Conservation (phyloP, 2,113 vertebrate species). For the Castor canadensis region DNA sequence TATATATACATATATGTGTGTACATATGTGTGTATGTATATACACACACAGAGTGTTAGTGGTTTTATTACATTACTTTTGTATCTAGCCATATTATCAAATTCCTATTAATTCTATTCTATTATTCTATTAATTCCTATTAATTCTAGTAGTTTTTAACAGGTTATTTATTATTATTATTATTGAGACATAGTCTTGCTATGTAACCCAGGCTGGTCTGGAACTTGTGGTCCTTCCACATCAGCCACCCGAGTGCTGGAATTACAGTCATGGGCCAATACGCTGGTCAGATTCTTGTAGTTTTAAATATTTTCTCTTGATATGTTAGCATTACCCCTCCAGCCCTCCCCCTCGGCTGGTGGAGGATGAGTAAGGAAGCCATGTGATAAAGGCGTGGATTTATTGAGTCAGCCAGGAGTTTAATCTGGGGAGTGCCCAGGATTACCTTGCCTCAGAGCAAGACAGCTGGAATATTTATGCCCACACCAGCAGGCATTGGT, state of each 20-base stretch:
- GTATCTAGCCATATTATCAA: not conserved
- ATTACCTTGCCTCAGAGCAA: not conserved
- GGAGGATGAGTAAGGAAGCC: not conserved
- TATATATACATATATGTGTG: too few species aligned
- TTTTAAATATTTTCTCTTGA: not conserved
- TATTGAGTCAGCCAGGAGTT: not conserved
- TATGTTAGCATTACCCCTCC: not conserved
- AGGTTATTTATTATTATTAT: too few species aligned
- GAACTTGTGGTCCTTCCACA: too few species aligned
- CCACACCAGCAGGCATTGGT: not conserved
- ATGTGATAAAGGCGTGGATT: not conserved
- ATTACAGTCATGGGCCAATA: too few species aligned
- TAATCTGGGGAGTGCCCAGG: not conserved
- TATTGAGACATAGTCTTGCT: too few species aligned
- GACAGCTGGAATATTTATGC: not conserved
- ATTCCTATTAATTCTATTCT: not conserved
- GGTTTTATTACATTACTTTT: not conserved
- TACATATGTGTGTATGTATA: too few species aligned
- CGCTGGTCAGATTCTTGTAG: too few species aligned
- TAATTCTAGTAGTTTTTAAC: not conserved
- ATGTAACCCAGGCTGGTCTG: too few species aligned
- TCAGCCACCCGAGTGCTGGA: too few species aligned
- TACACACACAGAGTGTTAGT: not conserved
- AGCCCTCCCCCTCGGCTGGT: rapidly evolving
- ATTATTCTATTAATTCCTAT: too few species aligned